Evolutionary conservation across 2,888 invertebrate genomes (phyloP), one percentile per base, ranked within the genome.

Genomic region (Pristionchus fissidentatus): DNA sequence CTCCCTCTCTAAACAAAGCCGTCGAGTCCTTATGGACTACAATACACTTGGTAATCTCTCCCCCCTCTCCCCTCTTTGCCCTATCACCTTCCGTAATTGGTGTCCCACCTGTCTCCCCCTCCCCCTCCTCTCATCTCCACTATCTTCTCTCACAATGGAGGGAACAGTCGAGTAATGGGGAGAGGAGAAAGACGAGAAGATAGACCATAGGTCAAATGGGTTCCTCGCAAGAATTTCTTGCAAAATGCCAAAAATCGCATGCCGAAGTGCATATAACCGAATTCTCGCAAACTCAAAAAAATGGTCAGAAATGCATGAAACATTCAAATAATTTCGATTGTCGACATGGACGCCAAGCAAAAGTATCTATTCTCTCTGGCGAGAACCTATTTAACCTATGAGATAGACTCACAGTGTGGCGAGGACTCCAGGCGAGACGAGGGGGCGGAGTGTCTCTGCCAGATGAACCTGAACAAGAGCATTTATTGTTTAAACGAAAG

Each of bases 71-170:
- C 35, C 29, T 38, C 49, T 13, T 26, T 49, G 49, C 49, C 38
- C 38, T 79, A 38, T 79, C 46, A 49, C 49, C 62, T 55, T 38
- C 41, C 57, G 55, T 79, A 79, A 79, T 57, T 57, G 79, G 38
- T 41, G 38, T 57, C 55, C 57, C 79, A 57, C 70, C 41, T 41
- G 38, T 79, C 79, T 57, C 55, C 57, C 38, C 79, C 57, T 57
- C 75, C 29, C 32, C 49, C 75, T 43, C 43, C 43, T 41, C 73
- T 32, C 73, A 10, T 41, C 75, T n/a, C 15, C 35, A n/a, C 41
- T 49, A 46, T 77, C 46, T 49, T 26, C 75, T 29, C 49, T 41
- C 49, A 79, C 79, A 79, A 79, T 49, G 77, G 32, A 77, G 46
- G 77, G 49, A 32, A 77, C 22, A 49, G 77, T 46, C 77, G 19